Evolutionary conservation across 2,888 invertebrate species (phyloP).

Genomic region (Erebia aethiops): DNA sequence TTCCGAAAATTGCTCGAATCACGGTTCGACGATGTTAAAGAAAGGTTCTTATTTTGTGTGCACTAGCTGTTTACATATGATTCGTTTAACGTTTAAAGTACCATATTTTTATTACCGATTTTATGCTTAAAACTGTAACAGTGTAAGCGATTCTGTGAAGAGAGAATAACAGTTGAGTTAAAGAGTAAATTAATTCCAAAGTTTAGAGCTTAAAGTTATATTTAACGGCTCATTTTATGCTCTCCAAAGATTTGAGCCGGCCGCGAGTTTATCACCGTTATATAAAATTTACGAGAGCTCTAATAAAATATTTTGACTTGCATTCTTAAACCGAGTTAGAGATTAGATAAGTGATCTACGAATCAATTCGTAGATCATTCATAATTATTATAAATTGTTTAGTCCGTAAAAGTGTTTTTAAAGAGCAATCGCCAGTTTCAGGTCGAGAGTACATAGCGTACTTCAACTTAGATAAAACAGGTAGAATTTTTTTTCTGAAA

Average conservation of each 20-base stretch:
- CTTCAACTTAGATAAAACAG: too few species aligned
- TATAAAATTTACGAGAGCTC: slow-evolving; percentile 17
- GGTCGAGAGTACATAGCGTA: too few species aligned
- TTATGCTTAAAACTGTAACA: slow-evolving; percentile 16
- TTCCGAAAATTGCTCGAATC: too few species aligned
- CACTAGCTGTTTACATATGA: slow-evolving; percentile 4
- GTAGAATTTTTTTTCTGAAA: too few species aligned
- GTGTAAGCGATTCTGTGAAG: slow-evolving; percentile 18
- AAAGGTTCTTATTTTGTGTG: not conserved
- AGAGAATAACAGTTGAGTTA: slow-evolving; percentile 19
- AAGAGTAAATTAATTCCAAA: slow-evolving; percentile 23
- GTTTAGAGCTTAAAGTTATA: slow-evolving; percentile 21
- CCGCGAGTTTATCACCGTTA: slow-evolving; percentile 19
- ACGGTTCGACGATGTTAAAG: too few species aligned
- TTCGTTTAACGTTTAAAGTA: slow-evolving; percentile 21
- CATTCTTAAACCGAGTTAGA: not conserved
- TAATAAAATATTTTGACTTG: slow-evolving; percentile 10
- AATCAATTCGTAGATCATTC: too few species aligned
- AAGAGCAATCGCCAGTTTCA: too few species aligned
- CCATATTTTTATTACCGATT: slow-evolving; percentile 21
- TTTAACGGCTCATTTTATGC: slow-evolving; percentile 22
- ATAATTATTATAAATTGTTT: too few species aligned
- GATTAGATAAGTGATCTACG: not conserved
- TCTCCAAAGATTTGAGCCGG: slow-evolving; percentile 20
- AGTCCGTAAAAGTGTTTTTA: too few species aligned